Evolutionary conservation across 2,797 vertebrate species (phyloP), one percentile per base, ranked within the genome.

Genomic region (Falco novaeseelandiae): DNA sequence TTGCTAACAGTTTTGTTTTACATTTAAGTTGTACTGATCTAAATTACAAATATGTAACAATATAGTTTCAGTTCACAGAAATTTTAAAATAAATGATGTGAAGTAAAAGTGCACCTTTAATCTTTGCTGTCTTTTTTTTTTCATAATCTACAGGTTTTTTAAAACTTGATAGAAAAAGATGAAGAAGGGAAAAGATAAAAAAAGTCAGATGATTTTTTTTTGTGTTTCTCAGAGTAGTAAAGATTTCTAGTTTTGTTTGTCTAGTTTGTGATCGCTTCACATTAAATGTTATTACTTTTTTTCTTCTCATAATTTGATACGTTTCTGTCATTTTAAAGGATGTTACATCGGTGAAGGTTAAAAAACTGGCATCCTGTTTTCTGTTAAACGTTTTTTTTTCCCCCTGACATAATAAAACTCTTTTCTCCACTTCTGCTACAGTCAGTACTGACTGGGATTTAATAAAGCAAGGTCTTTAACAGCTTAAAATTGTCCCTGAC

Each of bases 391-490:
- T 36, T 63, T 88, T 89, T 93, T 93, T 92, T 94, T 89, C 13
- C 16, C 82, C n/a, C 44, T 96, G 95, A 95, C 65, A 97, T 97
- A 97, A 96, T 71, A 87, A 97, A 95, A 67, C 83, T 80, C 16
- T 91, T 87, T 72, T 73, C 71, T 89, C 25, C 6, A 44, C 36
- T 97, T 97, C 91, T 97, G 91, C 95, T 95, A 26, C 79, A 96
- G 97, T 97, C 96, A 97, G 93, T 94, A 93, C 54, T 80, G 32
- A 48, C 69, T 2, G 2, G 52, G 65, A 97, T 97, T 55, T 97
- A 92, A 97, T 81, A 92, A 80, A 95, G 26, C n/a, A 91, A 96
- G 48, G 79, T 94, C 72, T 97, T 97, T 93, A 97, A 87, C 61
- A 86, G 48, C 79, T 96, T 80, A 87, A 96, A 98, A 95, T 96